phyloP scores from a whole-genome alignment of 2,113 vertebrate species.

The Bufo bufo region DNA sequence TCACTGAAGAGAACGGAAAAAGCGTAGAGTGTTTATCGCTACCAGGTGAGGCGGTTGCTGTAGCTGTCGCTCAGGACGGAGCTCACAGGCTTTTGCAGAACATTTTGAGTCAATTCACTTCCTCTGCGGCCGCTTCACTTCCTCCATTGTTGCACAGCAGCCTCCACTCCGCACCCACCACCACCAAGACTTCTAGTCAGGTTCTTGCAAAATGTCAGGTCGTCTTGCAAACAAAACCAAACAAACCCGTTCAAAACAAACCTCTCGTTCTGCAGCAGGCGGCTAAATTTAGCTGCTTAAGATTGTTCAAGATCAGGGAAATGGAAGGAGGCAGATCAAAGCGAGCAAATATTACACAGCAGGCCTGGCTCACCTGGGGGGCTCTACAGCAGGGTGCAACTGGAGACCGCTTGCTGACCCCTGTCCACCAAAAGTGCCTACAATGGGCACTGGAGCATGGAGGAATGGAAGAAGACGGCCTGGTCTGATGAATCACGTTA shows the following conservation, averaged over 20 bases:
- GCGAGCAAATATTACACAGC: neutral
- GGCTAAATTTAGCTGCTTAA: neutral
- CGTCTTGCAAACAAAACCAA: neutral
- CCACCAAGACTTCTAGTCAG: neutral
- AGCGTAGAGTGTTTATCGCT: slow-evolving; percentile 18
- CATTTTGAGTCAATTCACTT: slow-evolving; percentile 60
- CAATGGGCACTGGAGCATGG: no score
- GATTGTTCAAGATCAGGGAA: neutral
- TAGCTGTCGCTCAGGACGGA: slow-evolving; percentile 62
- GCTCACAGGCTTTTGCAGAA: slow-evolving; percentile 61
- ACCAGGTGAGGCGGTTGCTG: slow-evolving; percentile 66
- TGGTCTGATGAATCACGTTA: no score
- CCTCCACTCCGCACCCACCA: neutral
- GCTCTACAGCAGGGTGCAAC: no score
- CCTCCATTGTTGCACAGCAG: neutral
- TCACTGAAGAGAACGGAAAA: neutral
- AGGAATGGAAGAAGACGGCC: no score
- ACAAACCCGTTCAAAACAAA: neutral
- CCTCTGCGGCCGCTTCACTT: slow-evolving; percentile 67
- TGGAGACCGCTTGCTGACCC: no score
- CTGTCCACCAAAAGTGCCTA: no score
- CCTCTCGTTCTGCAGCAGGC: neutral
- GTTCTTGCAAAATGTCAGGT: slow-evolving; percentile 30
- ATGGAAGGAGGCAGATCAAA: neutral
- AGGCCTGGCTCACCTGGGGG: no score